Base-by-base conservation (phyloP, 1,140 invertebrate genomes). In the Lepidurus arcticus region DNA sequence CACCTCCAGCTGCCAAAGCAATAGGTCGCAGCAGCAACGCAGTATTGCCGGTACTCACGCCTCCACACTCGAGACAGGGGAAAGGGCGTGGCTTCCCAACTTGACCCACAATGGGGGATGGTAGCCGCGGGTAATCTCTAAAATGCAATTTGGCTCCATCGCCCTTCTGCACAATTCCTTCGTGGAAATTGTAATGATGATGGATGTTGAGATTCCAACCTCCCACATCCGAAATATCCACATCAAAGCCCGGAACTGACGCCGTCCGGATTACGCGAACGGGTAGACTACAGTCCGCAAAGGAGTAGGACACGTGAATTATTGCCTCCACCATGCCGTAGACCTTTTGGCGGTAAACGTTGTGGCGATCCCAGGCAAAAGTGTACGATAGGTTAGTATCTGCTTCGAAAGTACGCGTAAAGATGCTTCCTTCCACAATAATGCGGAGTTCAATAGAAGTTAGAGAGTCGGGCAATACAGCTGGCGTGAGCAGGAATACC, bases 191-290 rank as follows among this genome's bases (percentile, higher is more conserved):
- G 86, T 98, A 98, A 84, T 97, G 95, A 85, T 99, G 97, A 86
- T 98, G 97, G 77, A 98, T 96, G 83, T 98, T 94, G 24, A 99
- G 86, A 78, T 97, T 97, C 97, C 97, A 99, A 11, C 95, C 96
- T 1, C 96, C 96, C 73, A 99, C 93, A 84, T 98, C 95, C 0
- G 96, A 97, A 78, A 98, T 97, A 81, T 97, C 94, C 44, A 98
- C 94, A 84, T 98, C 95, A 86, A 97, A 98, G n/a, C 97, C 98
- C 85, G 95, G 93, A 80, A 99, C 86, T 24, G 92, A 94, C 2
- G 94, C 94, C 9, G 94, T 97, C 84, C 96, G 93, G 1, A 93
- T 94, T 81, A 96, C 94, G 97, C 97, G 92, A 1, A 96, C 90
- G 53, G 91, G 89, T 26, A 44, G 47, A 3, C 88, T 85, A 86